Evolutionary conservation across 1,140 invertebrate genomes (phyloP), one percentile per base, ranked within the genome.

Genomic region (Drosophila virilis): DNA sequence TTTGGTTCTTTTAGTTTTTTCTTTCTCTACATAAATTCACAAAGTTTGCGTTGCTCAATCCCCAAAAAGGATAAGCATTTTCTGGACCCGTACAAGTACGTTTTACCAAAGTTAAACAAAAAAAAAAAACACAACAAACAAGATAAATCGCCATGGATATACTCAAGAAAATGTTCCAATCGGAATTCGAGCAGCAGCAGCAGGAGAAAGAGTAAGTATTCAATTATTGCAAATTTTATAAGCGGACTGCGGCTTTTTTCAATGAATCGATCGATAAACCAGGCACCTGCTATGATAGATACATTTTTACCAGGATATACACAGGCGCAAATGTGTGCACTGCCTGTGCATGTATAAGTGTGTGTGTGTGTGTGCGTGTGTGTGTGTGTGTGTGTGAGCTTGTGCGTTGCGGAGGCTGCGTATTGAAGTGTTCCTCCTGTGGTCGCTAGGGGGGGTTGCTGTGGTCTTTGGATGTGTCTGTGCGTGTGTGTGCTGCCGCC

Each of bases 131-230:
- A 40, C 2, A 64, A 43, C 13, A 5, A 64, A 43, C 13, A 72
- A 61, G n/a, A 7, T 50, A 60, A 17, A 13, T 17, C 46, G 61
- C 52, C 51, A 91, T 91, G 90, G 90, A 91, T 80, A 85, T 91
- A 61, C 76, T 91, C 17, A 90, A 80, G 80, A 91, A 91, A 90
- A 91, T 91, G 90, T 91, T 91, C 72, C 73, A 91, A 74, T 77
- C 79, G 52, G 76, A 73, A 22, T 28, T 73, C 12, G 70, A 68
- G 13, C 42, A 78, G 69, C 65, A 78, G 61, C 77, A 88, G 58
- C 77, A 88, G 32, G 67, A 76, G 67, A 69, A 77, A 48, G 86
- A 91, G 90, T 91, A 75, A 91, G 90, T 91, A 59, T 8, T 13
- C 2, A 9, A 40, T 37, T 6, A 15, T 6, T 65, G 35, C 7